These are phyloP conservation scores for Graptemys geographica DNA, from an alignment of 2,797 vertebrate species.

Conservation along the genomic window DNA sequence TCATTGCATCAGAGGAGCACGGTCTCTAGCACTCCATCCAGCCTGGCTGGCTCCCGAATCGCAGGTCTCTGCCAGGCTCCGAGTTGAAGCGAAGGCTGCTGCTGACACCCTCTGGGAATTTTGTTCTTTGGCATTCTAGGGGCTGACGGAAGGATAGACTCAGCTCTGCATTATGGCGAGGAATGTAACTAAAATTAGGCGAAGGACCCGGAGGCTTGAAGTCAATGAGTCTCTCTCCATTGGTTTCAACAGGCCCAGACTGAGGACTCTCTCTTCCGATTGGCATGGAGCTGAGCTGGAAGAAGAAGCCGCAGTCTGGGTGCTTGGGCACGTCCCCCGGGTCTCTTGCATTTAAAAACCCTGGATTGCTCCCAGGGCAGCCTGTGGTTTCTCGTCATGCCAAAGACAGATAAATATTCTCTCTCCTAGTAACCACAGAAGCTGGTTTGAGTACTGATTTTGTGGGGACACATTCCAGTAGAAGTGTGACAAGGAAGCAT, in stretches of 20 bases:
- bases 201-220: neutral
- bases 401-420: neutral
- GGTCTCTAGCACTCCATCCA: too few relatives aligned
- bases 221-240: neutral
- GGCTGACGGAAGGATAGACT: neutral
- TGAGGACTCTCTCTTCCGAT: too few relatives aligned
- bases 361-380: neutral
- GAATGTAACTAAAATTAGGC: constrained; percentile 5
- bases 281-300: too few relatives aligned
- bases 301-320: too few relatives aligned
- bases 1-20: too few relatives aligned
- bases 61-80: neutral
- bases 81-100: constrained; percentile 4
- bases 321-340: too few relatives aligned
- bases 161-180: neutral
- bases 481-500: neutral
- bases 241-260: neutral
- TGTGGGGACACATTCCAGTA: neutral
- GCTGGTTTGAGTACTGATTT: neutral
- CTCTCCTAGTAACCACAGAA: neutral
- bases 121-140: too few relatives aligned
- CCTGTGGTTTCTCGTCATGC: neutral
- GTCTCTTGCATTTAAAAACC: constrained; percentile 7
- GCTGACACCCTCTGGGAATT: neutral
- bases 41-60: neutral